Base-by-base conservation (phyloP, 2,113 vertebrate genomes). In the Fulmarus glacialis region DNA sequence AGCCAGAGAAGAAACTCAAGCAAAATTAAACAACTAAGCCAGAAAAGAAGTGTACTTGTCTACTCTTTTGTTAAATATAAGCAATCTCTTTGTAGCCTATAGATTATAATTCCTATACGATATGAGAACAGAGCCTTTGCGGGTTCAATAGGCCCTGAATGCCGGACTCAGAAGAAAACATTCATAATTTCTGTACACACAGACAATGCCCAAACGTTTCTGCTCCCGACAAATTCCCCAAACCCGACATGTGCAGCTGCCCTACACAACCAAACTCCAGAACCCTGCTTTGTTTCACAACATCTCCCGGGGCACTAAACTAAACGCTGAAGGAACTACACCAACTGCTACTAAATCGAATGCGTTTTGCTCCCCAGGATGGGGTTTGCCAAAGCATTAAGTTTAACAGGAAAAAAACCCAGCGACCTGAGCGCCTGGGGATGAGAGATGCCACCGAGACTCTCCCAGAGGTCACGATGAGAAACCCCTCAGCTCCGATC, bases 31-130 rank as follows among this genome's bases (percentile, higher is more conserved):
- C 19, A 64, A 50, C 12, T 38, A 32, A 75, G 17, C 11, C 30
- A 48, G 36, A 52, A 40, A 2, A 2, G 24, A 14, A 36, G 8
- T 0, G 0, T 4, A 12, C 23, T 47, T 3, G 0, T 19, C 26
- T 59, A 8, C 17, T 27, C 27, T 62, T 85, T 11, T n/a, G n/a
- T 66, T 48, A 52, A 63, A 64, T 30, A 81, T 5, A 87, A 62
- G 21, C 36, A 17, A 43, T 26, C 2, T 47, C 14, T 79, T 38
- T 22, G 17, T n/a, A 82, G 48, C 17, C 26, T 38, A 5, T 11
- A 43, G 23, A n/a, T 81, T 40, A 13, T 30, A 43, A 60, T 60
- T 52, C 50, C 67, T 58, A 45, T 5, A 15, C 3, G 3, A 52
- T 7, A 50, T 0, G 2, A 38, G 40, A 56, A 53, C 36, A 30